These are phyloP conservation scores for Chironex yamaguchii DNA, from an alignment of 30 jellyfish, hydroid and myxozoan genomes.

Conservation along the genomic window DNA sequence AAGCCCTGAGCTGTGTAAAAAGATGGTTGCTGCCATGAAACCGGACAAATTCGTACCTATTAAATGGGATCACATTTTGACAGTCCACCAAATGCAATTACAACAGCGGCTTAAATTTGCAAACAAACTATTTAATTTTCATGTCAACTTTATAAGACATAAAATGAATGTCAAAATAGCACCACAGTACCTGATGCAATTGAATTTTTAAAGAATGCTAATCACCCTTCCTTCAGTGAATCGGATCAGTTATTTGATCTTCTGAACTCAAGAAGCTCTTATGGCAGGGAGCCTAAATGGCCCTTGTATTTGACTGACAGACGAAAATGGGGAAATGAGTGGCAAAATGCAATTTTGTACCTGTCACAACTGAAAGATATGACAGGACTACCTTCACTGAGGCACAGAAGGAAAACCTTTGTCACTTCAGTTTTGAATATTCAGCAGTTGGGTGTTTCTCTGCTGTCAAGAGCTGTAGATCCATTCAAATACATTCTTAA, in stretches of 20 bases:
- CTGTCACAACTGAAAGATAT: conserved; percentile 11
- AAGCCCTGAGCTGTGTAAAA: background rate
- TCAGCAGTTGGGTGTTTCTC: conserved; percentile 7
- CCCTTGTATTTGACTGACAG: conserved; percentile 7
- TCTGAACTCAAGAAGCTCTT: conserved; percentile 50
- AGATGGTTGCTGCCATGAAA: conserved; percentile 6
- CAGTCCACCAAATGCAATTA: conserved; percentile 17
- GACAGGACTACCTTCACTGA: conserved; percentile 12
- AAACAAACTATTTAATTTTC: conserved; percentile 10
- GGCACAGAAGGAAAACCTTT: conserved; percentile 61
- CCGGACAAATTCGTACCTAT: background rate
- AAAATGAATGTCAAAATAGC: conserved; percentile 58
- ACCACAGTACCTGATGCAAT: conserved; percentile 71
- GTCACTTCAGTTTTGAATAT: conserved; percentile 19
- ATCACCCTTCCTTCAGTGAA: conserved; percentile 33
- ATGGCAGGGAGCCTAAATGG: conserved; percentile 40
- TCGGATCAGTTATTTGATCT: conserved; percentile 50
- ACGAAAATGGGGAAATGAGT: background rate
- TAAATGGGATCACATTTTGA: conserved; percentile 30
- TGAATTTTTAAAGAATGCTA: conserved; percentile 14
- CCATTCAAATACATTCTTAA: conserved; percentile 64
- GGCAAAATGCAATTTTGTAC: background rate
- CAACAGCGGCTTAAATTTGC: conserved; percentile 32
- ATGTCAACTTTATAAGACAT: conserved; percentile 37
- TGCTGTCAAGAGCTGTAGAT: conserved; percentile 21